phyloP scores from a whole-genome alignment of 1,140 invertebrate genomes.

The Drosophila punjabiensis region DNA sequence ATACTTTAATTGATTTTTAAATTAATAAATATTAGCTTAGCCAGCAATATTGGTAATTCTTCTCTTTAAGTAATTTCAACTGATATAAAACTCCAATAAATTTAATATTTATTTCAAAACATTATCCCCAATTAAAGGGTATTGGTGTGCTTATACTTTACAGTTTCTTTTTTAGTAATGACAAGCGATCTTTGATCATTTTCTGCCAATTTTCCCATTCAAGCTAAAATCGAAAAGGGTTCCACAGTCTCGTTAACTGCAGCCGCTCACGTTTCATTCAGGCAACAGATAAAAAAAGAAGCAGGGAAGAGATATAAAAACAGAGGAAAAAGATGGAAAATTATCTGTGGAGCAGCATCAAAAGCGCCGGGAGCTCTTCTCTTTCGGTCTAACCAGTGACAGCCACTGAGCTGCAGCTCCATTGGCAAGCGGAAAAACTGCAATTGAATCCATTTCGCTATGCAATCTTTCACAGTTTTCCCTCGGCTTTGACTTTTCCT shows the following conservation, averaged over 20 bases:
- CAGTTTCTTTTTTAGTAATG: conserved; percentile 34
- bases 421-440: conserved; percentile 50
- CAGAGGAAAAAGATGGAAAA: conserved; percentile 59
- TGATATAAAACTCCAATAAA: too few species aligned
- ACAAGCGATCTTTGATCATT: conserved; percentile 67
- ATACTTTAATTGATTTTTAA: background rate
- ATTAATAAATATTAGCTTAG: background rate
- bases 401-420: conserved; percentile 43
- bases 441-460: conserved; percentile 76
- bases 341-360: conserved; percentile 69
- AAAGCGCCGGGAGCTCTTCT: conserved; percentile 54
- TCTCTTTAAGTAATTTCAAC: too few species aligned
- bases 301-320: background rate
- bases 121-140: background rate
- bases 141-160: background rate
- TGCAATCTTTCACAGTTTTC: conserved; percentile 77
- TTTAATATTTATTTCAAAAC: too few species aligned
- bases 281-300: background rate
- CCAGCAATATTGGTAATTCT: too few species aligned
- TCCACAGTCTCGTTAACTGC: conserved; percentile 64
- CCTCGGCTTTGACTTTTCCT: conserved; percentile 48
- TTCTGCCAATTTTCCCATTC: conserved; percentile 65
- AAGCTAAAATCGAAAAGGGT: conserved; percentile 60
- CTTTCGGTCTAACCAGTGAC: conserved; percentile 66
- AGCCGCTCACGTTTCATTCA: conserved; percentile 66